phyloP scores from a whole-genome alignment of 2,888 invertebrate species.

The Loripinus fragilis region DNA sequence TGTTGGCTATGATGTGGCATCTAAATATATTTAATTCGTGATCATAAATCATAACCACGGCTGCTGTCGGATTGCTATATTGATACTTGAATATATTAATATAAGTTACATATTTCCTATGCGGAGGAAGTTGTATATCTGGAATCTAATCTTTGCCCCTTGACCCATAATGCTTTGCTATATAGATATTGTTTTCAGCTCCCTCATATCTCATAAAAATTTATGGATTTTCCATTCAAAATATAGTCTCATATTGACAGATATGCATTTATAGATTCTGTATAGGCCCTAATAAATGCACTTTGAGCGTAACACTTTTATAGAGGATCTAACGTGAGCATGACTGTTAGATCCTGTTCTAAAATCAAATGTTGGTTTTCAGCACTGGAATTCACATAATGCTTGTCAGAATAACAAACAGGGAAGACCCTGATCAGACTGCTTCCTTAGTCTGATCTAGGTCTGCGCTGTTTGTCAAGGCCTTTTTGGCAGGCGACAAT shows the following conservation, averaged over 20 bases:
- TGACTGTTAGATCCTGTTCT: too few species aligned
- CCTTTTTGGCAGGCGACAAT: too few species aligned
- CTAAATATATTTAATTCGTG: neutral
- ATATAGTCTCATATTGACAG: neutral
- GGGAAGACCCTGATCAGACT: too few species aligned
- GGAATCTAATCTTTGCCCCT: neutral
- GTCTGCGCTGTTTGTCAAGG: too few species aligned
- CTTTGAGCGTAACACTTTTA: too few species aligned
- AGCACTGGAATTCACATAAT: too few species aligned
- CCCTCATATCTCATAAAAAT: conserved; percentile 4
- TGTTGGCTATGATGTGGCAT: too few species aligned
- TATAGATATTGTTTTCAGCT: neutral
- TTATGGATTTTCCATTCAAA: neutral
- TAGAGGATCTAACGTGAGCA: too few species aligned
- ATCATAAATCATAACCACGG: neutral
- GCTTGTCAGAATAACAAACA: too few species aligned
- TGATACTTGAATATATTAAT: conserved; percentile 19
- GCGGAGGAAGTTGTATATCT: conserved; percentile 2
- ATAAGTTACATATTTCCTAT: conserved; percentile 9
- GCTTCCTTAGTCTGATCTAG: too few species aligned
- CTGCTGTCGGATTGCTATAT: neutral
- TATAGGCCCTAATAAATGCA: too few species aligned
- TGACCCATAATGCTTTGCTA: conserved; percentile 9
- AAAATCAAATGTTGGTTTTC: too few species aligned
- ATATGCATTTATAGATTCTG: neutral